Evolutionary conservation across 2,888 invertebrate genomes (phyloP), one percentile per base, ranked within the genome.

Genomic region (Agrotis segetum): DNA sequence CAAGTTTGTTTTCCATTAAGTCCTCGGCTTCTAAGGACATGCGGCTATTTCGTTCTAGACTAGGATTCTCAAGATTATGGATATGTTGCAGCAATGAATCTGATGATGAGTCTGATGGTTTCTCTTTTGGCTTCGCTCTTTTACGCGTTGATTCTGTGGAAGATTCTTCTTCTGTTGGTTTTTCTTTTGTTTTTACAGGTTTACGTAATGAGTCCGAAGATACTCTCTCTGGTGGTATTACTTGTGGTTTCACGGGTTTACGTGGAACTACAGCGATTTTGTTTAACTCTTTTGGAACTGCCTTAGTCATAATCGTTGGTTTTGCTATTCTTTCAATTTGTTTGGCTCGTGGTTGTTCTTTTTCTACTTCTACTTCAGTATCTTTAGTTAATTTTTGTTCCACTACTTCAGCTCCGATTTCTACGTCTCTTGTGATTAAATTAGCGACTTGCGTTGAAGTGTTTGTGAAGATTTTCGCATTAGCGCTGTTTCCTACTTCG

Each of bases 31-130:
- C 73, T 52, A 89, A 72, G 0, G 88, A 89, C 13, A 70, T 71
- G 46, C 77, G 87, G 49, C 89, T 91, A 29, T 82, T 79, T 73
- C 88, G 90, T 16, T 91, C 90, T 56, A 88, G 82, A 62, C 89
- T 91, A 2, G 92, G 88, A 55, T 84, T 88, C 80, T 95, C 94
- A 71, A 95, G 88, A 85, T 95, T 90, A 77, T 94, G 89, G 11
- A 95, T 87, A 68, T 93, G 92, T 83, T 95, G 92, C 3, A 94
- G 87, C 44, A 94, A 83, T 24, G 94, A 94, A 84, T 93, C 92
- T 4, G 95, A 94, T 0, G 94, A 94, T 68, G 81, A 90, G 1
- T 63, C 62, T 61, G 21, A 17, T 49, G 46, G 11, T 55, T 72
- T 71, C 46, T 67, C 16, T 56, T 58, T 77, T 7, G n/a, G 60